Conservation (phyloP, 2,888 invertebrate genomes). For the Eupithecia inturbata region DNA sequence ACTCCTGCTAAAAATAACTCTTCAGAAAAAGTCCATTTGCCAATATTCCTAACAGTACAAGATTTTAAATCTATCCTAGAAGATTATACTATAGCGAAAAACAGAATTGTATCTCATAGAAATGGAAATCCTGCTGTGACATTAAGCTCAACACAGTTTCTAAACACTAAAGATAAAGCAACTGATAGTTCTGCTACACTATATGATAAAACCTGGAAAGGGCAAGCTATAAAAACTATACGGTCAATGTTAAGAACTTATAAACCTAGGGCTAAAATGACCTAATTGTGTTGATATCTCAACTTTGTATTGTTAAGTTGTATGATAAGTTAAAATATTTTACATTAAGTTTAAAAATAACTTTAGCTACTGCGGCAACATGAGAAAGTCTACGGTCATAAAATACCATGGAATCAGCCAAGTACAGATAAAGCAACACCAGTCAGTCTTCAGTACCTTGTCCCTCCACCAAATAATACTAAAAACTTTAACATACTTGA, state of each 20-base stretch:
- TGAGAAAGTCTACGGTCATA: conserved; percentile 58
- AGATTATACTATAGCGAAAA: background rate
- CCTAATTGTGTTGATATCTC: background rate
- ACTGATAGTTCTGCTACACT: background rate
- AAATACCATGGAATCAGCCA: conserved; percentile 65
- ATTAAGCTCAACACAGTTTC: background rate
- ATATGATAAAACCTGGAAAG: background rate
- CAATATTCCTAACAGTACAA: background rate
- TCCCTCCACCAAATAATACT: conserved; percentile 48
- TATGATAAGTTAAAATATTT: background rate
- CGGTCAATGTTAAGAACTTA: conserved; percentile 10
- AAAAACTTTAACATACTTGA: conserved; percentile 55
- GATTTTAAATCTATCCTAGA: background rate
- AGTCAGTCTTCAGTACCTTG: conserved; percentile 36
- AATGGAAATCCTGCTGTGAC: background rate
- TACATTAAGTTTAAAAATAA: conserved; percentile 9
- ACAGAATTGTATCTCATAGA: background rate
- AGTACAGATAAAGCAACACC: conserved; percentile 43
- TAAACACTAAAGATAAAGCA: background rate
- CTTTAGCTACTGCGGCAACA: conserved; percentile 7
- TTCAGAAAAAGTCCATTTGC: background rate
- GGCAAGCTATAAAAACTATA: conserved; percentile 3
- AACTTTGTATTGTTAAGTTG: background rate
- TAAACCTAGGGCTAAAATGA: conserved; percentile 10
- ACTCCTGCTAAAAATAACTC: background rate